Base-by-base conservation (phyloP, 2,113 vertebrate genomes). In the Pseudorhombus dupliciocellatus region DNA sequence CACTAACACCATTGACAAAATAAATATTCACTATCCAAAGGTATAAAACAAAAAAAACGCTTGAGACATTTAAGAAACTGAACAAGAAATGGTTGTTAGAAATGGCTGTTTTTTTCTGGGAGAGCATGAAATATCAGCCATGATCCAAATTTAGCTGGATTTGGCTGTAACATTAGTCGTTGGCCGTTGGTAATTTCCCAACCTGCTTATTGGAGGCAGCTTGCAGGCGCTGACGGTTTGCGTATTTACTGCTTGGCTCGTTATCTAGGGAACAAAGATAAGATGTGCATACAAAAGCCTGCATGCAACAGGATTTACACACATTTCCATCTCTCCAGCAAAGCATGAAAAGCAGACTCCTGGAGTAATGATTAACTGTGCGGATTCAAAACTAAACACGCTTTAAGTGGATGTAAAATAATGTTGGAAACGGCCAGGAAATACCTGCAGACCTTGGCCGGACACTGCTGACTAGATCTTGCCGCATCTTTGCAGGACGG, bases 221-320 rank as follows among this genome's bases (percentile, higher is more conserved):
- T 89, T 91, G 89, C 80, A 78, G 87, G 64, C 77, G 31, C 62
- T 30, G 81, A 64, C 70, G 2, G 83, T 91, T 88, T 87, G 82
- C 79, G 73, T 60, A 61, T 91, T 88, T 82, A 87, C 83, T 72
- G 73, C 75, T 73, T 21, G 3, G 0, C 26, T 68, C 59, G 67
- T 90, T 92, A 89, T 89, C 86, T 79, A 5, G 18, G 72, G 80
- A 69, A 81, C 80, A 73, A 3, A 84, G 83, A 88, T 88, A 84
- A 84, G 81, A 71, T 80, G 77, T 83, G 81, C 84, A 89, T 1
- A 91, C 84, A 89, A 65, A 75, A 55, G 69, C 34, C 46, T 28
- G 53, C 51, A 26, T 53, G 55, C 73, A 77, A 54, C 67, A 57
- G 61, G 79, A 80, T 75, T 67, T 61, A 78, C 70, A 67, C 70